Base-by-base conservation (phyloP, 1,140 invertebrate species). In the Teleopsis dalmanni region DNA sequence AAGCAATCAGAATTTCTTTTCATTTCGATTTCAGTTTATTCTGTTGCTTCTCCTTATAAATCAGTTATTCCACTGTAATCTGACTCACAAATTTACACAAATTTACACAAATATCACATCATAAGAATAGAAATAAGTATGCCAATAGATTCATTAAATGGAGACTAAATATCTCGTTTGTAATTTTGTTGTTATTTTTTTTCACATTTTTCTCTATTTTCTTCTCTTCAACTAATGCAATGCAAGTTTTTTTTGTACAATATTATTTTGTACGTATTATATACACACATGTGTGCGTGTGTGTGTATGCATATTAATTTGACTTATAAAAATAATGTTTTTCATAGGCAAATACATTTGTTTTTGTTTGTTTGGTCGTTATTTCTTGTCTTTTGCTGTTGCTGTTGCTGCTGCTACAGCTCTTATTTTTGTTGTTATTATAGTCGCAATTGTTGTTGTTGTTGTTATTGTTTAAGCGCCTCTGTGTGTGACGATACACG, bases 401-500 rank as follows among this genome's bases (percentile, higher is more conserved):
- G 21, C 18, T 14, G 18, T 9, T 7, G 13, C 18, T 16, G 7
- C 7, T 29, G 13, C 7, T 29, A 29, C 13, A 8, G 22, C 9
- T 13, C 36, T 21, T 37, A 37, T 37, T 37, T 13, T 37, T 37
- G 36, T 37, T 37, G 26, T 40, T 40, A 11, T n/a, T 45, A 45
- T 43, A 14, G 57, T 56, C 48, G 31, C 6, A 53, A 53, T 55
- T 52, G 40, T 35, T 31, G 36, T 44, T 37, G 14, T 18, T 37
- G 35, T 37, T 37, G 22, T 37, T 37, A 37, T 37, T 1, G 9
- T 0, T 7, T 21, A 40, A 7, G n/a, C 13, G 5, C 5, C n/a
- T 16, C 33, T 13, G 13, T 31, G 56, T 61, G 58, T 67, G 63
- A 57, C 55, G 54, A 44, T 48, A 63, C 65, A 68, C 65, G 65